Base-by-base conservation (phyloP, 2,113 vertebrate species). In the Rhodinocichla rosea region DNA sequence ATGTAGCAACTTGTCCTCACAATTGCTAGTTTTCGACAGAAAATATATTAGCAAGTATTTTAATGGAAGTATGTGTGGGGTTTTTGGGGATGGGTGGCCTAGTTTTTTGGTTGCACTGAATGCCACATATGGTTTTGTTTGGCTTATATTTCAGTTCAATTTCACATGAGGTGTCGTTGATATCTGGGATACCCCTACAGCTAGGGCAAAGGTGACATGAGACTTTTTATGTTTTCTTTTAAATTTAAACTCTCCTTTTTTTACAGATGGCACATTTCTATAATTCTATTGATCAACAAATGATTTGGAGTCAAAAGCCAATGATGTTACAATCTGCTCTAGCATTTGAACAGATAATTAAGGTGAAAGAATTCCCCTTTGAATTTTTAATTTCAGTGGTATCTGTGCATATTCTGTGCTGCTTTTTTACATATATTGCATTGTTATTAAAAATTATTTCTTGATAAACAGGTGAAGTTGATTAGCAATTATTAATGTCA, bases 271-370 rank as follows among this genome's bases (percentile, higher is more conserved):
- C 99, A 32, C 98, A 99, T 98, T 99, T 99, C 97, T 99, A 99
- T 97, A 99, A 99, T 97, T 99, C 99, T 64, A 99, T 99, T 42
- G 99, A 99, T 97, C 99, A 99, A 81, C 99, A 99, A 97, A 99
- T 99, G 99, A 99, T 99, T 98, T 98, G 97, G n/a, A 99, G 99
- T 95, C 99, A 99, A 94, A 99, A 98, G 84, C 99, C 99, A 68
- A 99, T 99, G 99, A 99, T 99, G 99, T 96, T 99, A 73, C 98
- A 98, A 75, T 98, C 99, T 76, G 99, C 99, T 18, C 96, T 99
- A 93, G 98, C 99, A 19, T 99, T 99, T 97, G 99, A 99, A 96
- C 98, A 99, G 90, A 98, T 99, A 94, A 99, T 99, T 95, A 99
- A 99, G 99, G 99, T 99, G 96, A 91, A 77, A 30, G 7, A 71